These are phyloP conservation scores for Tinea trinotella DNA, from an alignment of 2,888 invertebrate genomes.

Conservation along the genomic window DNA sequence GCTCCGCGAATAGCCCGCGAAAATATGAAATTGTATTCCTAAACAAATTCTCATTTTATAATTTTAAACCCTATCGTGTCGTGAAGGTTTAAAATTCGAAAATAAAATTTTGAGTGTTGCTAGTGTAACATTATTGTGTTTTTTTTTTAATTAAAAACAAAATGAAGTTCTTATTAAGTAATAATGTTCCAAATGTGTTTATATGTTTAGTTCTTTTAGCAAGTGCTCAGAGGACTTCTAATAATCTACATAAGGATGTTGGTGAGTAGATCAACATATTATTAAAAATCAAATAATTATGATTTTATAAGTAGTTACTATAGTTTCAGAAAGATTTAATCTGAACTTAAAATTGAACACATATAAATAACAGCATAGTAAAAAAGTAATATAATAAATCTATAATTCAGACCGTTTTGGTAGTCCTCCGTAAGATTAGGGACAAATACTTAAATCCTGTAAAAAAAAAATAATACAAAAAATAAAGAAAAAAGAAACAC, in stretches of 20 bases:
- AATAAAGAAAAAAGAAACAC: too few relatives aligned
- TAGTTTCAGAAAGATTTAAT: too few relatives aligned
- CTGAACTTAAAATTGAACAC: too few relatives aligned
- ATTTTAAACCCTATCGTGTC: too few relatives aligned
- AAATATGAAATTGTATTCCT: conserved; percentile 49
- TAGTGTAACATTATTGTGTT: conserved; percentile 17
- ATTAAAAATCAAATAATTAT: neutral
- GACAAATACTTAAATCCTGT: too few relatives aligned
- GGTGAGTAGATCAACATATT: conserved; percentile 38
- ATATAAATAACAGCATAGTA: too few relatives aligned
- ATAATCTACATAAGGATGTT: conserved; percentile 47
- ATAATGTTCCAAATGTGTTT: conserved; percentile 50
- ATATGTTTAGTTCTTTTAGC: conserved; percentile 55
- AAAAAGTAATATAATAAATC: too few relatives aligned
- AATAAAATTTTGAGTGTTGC: neutral
- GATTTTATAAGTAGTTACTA: too few relatives aligned
- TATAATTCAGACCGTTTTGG: too few relatives aligned
- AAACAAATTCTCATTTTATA: conserved; percentile 29
- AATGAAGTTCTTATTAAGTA: conserved; percentile 48
- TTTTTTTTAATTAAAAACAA: too few relatives aligned
- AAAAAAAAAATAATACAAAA: too few relatives aligned
- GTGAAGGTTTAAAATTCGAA: neutral
- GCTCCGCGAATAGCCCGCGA: conserved; percentile 40
- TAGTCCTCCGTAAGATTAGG: too few relatives aligned
- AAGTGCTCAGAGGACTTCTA: conserved; percentile 56